Base-by-base conservation (phyloP, 2,113 vertebrate species). In the Ciconia maguari region DNA sequence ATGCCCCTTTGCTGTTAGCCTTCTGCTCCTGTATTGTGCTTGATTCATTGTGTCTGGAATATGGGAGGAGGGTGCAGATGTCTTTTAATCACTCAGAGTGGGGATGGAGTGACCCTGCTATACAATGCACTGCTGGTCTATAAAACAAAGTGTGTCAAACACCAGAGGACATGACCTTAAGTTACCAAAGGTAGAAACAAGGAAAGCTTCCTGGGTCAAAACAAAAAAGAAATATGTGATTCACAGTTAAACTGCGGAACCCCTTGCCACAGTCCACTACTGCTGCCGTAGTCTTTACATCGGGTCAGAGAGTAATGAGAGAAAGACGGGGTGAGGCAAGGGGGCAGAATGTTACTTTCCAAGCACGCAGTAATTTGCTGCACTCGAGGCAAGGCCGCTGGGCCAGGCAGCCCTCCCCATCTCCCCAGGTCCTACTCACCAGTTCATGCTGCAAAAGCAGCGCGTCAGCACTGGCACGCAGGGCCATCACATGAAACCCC, bases 391-490 rank as follows among this genome's bases (percentile, higher is more conserved):
- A 65, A 30, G 57, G 48, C 48, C 2, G 1, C 36, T 42, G 36
- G 25, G 7, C 12, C 13, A 19, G 34, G 7, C 8, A 16, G 19
- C 21, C n/a, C 36, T 32, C 11, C 16, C 16, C 48, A 11, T 7
- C 41, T 64, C 24, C 42, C n/a, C 57, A 41, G 10, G 9, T 55
- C 24, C 42, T 21, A 14, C 26, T 51, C 11, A 7, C 34, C 9
- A 2, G 5, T 30, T 20, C 20, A 8, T 17, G 48, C 61, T 51
- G 9, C 11, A 10, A 26, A 34, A 55, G 22, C 41, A 38, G 48
- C 6, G 1, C 2, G 1, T 16, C 4, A 5, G 46, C 5, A 5
- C 12, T 15, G 48, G 25, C 34, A 38, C 2, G 3, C 26, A 5
- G 13, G 48, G n/a, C 20, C 57, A 26, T 10, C 5, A 5, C 21